phyloP scores from a whole-genome alignment of 2,888 invertebrate genomes.

The Slavum lentiscoides region DNA sequence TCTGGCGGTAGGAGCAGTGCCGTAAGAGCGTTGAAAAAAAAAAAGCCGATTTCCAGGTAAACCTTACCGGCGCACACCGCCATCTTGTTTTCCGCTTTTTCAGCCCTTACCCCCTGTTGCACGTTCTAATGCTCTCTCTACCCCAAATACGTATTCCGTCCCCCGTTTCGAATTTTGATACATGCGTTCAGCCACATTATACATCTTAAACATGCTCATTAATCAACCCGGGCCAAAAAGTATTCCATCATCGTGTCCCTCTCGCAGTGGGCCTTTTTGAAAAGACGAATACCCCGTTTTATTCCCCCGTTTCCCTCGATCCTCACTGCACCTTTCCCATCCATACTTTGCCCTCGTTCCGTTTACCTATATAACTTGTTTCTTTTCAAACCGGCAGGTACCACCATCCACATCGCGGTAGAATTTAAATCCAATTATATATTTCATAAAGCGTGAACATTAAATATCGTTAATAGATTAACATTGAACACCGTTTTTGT shows the following conservation, averaged over 20 bases:
- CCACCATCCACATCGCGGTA: neutral
- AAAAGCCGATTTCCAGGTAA: constrained; percentile 28
- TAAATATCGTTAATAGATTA: no score
- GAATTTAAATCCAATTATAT: neutral
- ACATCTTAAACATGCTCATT: constrained; percentile 48
- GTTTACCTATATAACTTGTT: neutral
- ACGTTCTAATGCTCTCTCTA: neutral
- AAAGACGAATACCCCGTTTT: constrained; percentile 1
- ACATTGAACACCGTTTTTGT: no score
- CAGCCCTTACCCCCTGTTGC: neutral
- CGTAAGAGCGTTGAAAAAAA: neutral
- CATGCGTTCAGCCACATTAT: constrained; percentile 36
- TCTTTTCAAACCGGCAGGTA: neutral
- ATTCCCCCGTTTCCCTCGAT: no score
- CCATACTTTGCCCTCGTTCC: neutral
- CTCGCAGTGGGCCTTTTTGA: neutral
- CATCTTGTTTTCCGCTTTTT: constrained; percentile 21
- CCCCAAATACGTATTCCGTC: no score
- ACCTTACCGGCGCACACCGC: neutral
- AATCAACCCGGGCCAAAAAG: constrained; percentile 30
- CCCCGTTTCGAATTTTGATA: constrained; percentile 39
- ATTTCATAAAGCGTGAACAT: no score
- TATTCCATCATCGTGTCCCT: constrained; percentile 36
- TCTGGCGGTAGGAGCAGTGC: neutral
- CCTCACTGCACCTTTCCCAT: neutral